These are phyloP conservation scores for Bruchidius siliquastri DNA, from an alignment of 2,888 invertebrate genomes.

Conservation along the genomic window DNA sequence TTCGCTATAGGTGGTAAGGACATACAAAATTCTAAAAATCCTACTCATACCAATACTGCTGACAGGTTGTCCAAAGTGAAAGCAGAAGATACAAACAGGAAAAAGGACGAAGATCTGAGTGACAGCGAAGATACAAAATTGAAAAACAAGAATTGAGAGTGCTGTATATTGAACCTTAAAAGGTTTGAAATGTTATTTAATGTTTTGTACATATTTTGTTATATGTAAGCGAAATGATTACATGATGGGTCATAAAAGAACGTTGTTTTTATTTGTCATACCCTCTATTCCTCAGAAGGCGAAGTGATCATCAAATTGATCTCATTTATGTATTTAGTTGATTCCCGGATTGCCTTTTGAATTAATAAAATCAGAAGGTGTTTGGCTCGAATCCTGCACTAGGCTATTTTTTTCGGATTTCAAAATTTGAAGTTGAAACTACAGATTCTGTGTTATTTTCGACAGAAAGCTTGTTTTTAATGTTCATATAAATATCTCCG, in stretches of 20 bases:
- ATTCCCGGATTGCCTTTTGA: no score
- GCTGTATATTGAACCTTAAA: neutral
- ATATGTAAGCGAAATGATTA: conserved; percentile 7
- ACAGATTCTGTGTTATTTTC: no score
- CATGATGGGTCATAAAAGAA: neutral
- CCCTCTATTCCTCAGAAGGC: neutral
- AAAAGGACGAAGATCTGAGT: conserved; percentile 27
- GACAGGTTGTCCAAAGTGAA: conserved; percentile 24
- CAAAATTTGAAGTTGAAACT: no score
- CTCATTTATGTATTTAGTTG: no score
- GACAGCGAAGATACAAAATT: conserved; percentile 37
- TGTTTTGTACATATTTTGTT: conserved; percentile 15
- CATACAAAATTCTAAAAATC: conserved; percentile 13
- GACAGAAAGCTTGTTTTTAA: no score
- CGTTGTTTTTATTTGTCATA: neutral
- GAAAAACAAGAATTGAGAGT: conserved; percentile 41
- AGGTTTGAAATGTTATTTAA: neutral
- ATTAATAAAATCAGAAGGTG: no score
- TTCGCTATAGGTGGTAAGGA: conserved; percentile 54
- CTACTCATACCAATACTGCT: conserved; percentile 20
- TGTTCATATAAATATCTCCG: no score
- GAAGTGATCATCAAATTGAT: no score
- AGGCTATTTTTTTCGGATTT: no score
- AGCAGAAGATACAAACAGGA: conserved; percentile 13
- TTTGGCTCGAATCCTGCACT: no score